These are phyloP conservation scores for Myrmophylax atrothorax DNA, from an alignment of 2,113 vertebrate species.

Conservation along the genomic window DNA sequence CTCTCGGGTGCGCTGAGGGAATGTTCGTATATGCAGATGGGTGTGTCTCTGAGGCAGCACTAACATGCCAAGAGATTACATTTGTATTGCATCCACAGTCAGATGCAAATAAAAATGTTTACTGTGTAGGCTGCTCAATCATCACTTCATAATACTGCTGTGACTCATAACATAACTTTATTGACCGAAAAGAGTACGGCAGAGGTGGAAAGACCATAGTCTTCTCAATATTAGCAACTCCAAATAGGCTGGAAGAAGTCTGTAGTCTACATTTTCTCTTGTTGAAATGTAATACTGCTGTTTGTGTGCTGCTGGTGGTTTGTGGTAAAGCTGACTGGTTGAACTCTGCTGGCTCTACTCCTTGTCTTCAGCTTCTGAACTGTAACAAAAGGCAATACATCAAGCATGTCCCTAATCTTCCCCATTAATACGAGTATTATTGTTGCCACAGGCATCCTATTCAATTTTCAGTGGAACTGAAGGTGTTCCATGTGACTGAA, in stretches of 20 bases:
- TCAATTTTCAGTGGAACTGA: background rate
- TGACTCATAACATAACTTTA: background rate
- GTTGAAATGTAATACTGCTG: background rate
- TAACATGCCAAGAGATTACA: background rate
- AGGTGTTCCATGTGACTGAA: background rate
- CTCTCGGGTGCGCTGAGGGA: background rate
- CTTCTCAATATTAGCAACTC: background rate
- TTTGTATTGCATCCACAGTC: background rate
- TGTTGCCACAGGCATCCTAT: background rate
- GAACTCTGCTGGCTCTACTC: background rate
- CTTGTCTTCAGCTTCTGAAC: background rate
- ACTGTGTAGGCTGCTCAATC: background rate
- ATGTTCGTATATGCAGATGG: background rate
- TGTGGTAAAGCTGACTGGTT: background rate
- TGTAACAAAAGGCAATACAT: background rate
- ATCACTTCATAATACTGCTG: background rate
- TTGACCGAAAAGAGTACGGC: background rate
- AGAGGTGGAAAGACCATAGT: background rate
- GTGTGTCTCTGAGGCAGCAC: background rate
- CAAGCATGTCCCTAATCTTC: background rate
- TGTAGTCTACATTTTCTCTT: background rate
- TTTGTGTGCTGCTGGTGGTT: background rate
- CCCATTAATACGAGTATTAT: background rate
- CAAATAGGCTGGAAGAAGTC: background rate
- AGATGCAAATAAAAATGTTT: slow-evolving; percentile 31